phyloP scores from a whole-genome alignment of 2,797 vertebrate species.

The Microctenopoma lineatum region DNA sequence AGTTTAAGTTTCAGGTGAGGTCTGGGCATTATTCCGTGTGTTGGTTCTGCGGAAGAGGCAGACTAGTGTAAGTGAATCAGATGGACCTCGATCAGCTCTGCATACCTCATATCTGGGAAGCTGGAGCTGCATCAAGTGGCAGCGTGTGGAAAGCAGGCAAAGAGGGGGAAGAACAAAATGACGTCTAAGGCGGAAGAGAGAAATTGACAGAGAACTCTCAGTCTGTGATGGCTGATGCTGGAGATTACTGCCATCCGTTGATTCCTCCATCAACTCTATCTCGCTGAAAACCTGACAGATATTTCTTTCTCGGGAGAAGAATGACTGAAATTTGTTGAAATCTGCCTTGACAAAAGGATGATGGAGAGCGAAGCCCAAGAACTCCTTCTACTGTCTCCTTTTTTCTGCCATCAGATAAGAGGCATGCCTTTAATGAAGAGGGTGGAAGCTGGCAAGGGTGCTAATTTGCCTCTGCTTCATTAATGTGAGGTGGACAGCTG shows the following conservation, averaged over 20 bases:
- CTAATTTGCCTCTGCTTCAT: conserved; percentile 59
- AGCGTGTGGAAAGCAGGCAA: conserved; percentile 1
- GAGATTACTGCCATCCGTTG: conserved; percentile 31
- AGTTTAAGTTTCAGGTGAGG: conserved; percentile 18
- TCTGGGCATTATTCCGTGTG: conserved; percentile 8
- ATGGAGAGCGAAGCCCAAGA: conserved; percentile 45
- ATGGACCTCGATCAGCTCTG: conserved; percentile 23
- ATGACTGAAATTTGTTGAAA: conserved; percentile 1
- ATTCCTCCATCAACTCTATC: conserved; percentile 55
- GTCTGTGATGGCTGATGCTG: conserved; percentile 47
- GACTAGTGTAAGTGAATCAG: conserved; percentile 34
- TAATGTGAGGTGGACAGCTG: conserved; percentile 71
- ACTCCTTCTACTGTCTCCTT: conserved; percentile 31
- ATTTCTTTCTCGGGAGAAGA: conserved; percentile 23
- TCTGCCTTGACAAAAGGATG: conserved; percentile 13
- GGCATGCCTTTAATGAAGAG: conserved; percentile 51
- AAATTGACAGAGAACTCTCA: conserved; percentile 31
- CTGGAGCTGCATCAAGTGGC: conserved; percentile 21
- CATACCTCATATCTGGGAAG: conserved; percentile 23
- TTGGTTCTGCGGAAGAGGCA: conserved; percentile 6
- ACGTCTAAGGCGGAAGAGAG: conserved; percentile 2
- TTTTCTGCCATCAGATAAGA: conserved; percentile 41
- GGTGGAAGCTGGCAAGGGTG: conserved; percentile 22
- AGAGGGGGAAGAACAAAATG: not conserved
- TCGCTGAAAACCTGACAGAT: conserved; percentile 43